Evolutionary conservation across 2,113 vertebrate genomes (phyloP).

Genomic region (Tyrannus savana): DNA sequence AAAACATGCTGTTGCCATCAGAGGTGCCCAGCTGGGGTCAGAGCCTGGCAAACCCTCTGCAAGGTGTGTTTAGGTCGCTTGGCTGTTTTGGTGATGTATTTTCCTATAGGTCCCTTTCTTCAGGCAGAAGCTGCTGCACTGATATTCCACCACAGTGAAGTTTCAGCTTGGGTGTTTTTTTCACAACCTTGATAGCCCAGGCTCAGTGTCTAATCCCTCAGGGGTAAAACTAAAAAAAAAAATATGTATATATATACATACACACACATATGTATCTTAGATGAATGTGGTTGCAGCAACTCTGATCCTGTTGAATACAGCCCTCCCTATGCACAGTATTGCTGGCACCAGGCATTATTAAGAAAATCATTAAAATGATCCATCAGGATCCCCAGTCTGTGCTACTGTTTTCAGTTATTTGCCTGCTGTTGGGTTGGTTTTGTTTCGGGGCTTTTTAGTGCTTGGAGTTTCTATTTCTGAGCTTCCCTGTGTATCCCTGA

Average conservation of each 20-base stretch:
- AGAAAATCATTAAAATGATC: not conserved
- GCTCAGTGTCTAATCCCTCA: not conserved
- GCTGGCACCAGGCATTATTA: not conserved
- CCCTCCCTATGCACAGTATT: not conserved
- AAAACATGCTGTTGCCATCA: not conserved
- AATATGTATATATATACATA: not conserved
- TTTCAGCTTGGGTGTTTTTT: not conserved
- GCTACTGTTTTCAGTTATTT: not conserved
- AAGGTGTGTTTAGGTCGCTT: not conserved
- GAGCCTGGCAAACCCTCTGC: not conserved
- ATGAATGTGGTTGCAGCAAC: not conserved
- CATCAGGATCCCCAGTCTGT: not conserved
- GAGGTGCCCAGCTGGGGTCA: not conserved
- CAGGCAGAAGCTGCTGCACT: not conserved
- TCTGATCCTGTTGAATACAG: not conserved
- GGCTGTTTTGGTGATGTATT: not conserved
- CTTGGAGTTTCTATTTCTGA: not conserved
- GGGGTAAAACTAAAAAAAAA: not conserved
- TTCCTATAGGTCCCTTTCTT: not conserved
- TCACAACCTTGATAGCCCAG: not conserved
- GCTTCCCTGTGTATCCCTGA: not conserved
- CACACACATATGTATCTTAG: not conserved
- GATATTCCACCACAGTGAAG: not conserved
- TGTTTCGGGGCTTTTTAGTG: not conserved
- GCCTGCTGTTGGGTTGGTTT: not conserved